A percentile compares a stretch with the other conserved stretches of the same genome.
Conservation (phyloP, 2,888 invertebrate genomes). For the Allacma fusca region DNA sequence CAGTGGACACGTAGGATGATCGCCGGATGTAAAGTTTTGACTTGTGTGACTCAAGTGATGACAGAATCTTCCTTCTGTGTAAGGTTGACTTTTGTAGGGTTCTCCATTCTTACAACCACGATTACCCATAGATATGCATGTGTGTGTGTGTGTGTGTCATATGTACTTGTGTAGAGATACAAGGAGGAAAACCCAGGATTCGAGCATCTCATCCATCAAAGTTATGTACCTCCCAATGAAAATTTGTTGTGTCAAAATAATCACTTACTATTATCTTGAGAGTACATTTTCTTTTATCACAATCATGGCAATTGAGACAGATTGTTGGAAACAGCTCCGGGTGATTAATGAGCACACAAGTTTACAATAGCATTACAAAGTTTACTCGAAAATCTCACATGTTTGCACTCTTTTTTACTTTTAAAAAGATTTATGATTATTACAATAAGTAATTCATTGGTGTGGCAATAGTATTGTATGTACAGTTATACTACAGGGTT, state of each 20-base stretch:
- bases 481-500: no score
- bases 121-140: no score
- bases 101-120: neutral
- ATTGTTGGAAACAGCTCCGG: neutral
- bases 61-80: conserved; percentile 5
- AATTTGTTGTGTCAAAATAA: conserved; percentile 32
- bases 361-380: neutral
- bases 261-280: neutral
- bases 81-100: neutral
- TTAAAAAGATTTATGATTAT: neutral
- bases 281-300: neutral
- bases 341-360: neutral
- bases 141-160: no score
- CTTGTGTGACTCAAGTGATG: conserved; percentile 6
- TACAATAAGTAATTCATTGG: neutral
- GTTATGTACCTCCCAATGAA: conserved; percentile 13
- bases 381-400: neutral
- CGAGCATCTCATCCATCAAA: conserved; percentile 17
- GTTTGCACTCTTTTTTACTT: conserved; percentile 11
- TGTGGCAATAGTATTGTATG: neutral
- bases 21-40: conserved; percentile 10
- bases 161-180: no score
- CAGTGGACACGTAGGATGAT: neutral
- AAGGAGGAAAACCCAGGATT: neutral
- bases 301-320: neutral